Percentiles rank a stretch among this genome's conserved stretches.
phyloP scores from a whole-genome alignment of 1,140 invertebrate genomes.

The Gonioctena quinquepunctata region DNA sequence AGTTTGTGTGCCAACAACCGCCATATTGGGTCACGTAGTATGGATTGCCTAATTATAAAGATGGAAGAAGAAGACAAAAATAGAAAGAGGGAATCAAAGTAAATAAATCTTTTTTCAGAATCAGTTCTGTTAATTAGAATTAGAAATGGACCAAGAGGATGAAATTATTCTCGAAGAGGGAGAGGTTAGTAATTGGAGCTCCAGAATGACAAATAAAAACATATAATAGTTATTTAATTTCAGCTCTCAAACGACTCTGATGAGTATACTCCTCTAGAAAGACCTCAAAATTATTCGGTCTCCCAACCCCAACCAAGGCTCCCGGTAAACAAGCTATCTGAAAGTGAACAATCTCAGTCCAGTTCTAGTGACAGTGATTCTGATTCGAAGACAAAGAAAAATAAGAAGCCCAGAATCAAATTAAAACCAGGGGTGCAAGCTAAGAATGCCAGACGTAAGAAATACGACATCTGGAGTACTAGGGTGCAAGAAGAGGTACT shows the following conservation, averaged over 20 bases:
- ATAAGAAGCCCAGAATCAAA: constrained; percentile 53
- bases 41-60: too few relatives aligned
- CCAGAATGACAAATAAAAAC: background rate
- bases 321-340: constrained; percentile 33
- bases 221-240: constrained; percentile 14
- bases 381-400: constrained; percentile 49
- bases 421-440: constrained; percentile 50
- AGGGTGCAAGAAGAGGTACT: constrained; percentile 66
- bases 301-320: constrained; percentile 49
- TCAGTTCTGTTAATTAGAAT: too few relatives aligned
- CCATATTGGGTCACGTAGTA: too few relatives aligned
- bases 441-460: constrained; percentile 52
- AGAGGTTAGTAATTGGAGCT: constrained; percentile 45
- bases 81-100: too few relatives aligned
- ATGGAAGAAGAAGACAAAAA: too few relatives aligned
- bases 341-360: constrained; percentile 55
- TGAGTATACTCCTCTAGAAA: constrained; percentile 57
- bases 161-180: constrained; percentile 51
- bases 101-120: too few relatives aligned
- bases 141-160: constrained; percentile 16
- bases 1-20: too few relatives aligned
- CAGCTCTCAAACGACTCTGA: constrained; percentile 45
- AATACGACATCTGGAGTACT: constrained; percentile 67
- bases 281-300: constrained; percentile 49
- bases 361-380: constrained; percentile 58